Evolutionary conservation across 2,113 vertebrate species (phyloP).

Genomic region (Cheirogaleus medius): DNA sequence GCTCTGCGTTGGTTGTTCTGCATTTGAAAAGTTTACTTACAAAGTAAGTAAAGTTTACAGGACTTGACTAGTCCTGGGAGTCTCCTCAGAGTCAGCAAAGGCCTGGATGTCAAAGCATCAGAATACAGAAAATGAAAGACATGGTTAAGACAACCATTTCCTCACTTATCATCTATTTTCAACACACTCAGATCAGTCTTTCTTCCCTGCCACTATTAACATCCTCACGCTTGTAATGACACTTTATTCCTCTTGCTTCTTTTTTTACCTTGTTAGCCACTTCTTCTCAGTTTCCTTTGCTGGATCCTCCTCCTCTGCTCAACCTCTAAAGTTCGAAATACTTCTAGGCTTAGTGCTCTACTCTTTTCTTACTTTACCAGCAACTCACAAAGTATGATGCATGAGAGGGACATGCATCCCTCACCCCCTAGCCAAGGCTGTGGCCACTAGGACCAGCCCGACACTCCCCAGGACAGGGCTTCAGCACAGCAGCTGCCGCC

Average conservation of each 20-base stretch:
- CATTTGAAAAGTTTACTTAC: background rate
- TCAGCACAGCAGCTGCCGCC: too few relatives aligned
- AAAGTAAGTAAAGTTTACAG: background rate
- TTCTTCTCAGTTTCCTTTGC: background rate
- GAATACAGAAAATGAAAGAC: background rate
- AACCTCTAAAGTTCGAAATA: background rate
- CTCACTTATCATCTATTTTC: background rate
- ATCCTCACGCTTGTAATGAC: background rate
- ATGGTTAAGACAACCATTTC: background rate
- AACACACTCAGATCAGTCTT: background rate
- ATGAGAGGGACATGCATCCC: background rate
- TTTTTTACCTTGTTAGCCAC: background rate
- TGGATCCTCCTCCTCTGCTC: background rate
- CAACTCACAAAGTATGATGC: background rate
- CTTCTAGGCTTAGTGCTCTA: background rate
- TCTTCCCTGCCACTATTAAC: background rate
- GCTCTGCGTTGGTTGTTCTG: background rate
- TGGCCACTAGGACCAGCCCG: too few relatives aligned
- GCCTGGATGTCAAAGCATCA: background rate
- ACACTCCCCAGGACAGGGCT: too few relatives aligned
- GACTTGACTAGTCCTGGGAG: background rate
- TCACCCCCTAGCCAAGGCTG: too few relatives aligned
- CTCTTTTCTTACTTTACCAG: background rate
- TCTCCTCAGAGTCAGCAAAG: background rate
- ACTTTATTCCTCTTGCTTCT: background rate